Conservation (phyloP, 1,140 invertebrate species). For the Drosophila baimaii region DNA sequence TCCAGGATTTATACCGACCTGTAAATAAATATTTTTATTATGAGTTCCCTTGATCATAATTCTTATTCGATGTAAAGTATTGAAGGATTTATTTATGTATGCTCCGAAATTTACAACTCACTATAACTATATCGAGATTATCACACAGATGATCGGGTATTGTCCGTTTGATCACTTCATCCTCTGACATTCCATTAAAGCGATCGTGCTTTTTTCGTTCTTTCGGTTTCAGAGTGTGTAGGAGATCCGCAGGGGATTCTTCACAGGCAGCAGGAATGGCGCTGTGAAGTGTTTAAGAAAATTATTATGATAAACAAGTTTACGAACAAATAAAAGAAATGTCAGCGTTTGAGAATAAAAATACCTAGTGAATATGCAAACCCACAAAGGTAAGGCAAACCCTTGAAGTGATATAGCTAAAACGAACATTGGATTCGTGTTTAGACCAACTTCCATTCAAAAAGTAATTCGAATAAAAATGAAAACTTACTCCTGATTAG, state of each 20-base stretch:
- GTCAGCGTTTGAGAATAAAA: too few species aligned
- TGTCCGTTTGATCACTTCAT: constrained; percentile 96
- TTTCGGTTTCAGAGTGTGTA: constrained; percentile 86
- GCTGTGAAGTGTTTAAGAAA: constrained; percentile 20
- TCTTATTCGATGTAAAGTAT: background rate
- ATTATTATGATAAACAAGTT: too few species aligned
- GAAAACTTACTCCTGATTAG: constrained; percentile 48
- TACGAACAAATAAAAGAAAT: too few species aligned
- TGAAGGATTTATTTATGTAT: background rate
- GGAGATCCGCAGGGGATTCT: constrained; percentile 12
- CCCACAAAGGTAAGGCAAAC: too few species aligned
- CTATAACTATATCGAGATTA: constrained; percentile 98
- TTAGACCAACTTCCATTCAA: too few species aligned
- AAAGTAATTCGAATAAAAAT: background rate
- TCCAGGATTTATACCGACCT: constrained; percentile 99
- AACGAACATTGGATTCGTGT: too few species aligned
- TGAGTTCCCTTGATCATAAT: background rate
- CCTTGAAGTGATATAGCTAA: too few species aligned
- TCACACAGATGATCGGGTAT: constrained; percentile 96
- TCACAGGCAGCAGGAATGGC: constrained; percentile 4
- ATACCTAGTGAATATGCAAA: too few species aligned
- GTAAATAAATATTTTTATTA: constrained; percentile 35
- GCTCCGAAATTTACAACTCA: constrained; percentile 88
- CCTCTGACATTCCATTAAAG: constrained; percentile 98
- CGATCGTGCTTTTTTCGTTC: constrained; percentile 97